A percentile compares a stretch with the other conserved stretches of the same genome.
phyloP scores from a whole-genome alignment of 92 coral and sea anemone species.

The Umimayanthus kanabou region DNA sequence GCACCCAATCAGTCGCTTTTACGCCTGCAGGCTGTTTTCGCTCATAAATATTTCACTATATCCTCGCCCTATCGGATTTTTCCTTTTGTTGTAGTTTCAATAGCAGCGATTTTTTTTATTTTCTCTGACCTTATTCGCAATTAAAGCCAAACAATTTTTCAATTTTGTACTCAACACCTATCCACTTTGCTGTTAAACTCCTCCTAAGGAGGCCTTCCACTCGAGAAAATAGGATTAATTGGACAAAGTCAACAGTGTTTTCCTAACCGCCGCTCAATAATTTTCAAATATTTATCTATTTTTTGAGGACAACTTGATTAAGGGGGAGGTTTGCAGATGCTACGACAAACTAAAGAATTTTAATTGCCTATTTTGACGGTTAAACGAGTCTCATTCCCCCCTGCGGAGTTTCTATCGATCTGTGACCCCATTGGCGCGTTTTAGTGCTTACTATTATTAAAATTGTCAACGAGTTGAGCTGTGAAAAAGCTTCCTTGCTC shows the following conservation, averaged over 20 bases:
- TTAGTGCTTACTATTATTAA: constrained; percentile 21
- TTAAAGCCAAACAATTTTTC: constrained; percentile 66
- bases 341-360: constrained; percentile 77
- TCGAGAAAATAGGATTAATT: constrained; percentile 66
- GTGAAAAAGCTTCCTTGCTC: constrained; percentile 35
- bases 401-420: constrained; percentile 72
- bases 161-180: constrained; percentile 28
- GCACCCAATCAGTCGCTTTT: constrained; percentile 79
- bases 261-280: constrained; percentile 73
- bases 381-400: constrained; percentile 86
- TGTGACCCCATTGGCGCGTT: constrained; percentile 56
- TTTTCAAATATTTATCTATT: constrained; percentile 88
- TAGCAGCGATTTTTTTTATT: constrained; percentile 73
- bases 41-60: constrained; percentile 93
- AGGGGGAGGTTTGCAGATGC: constrained; percentile 89
- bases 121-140: constrained; percentile 84
- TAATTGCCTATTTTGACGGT: constrained; percentile 93
- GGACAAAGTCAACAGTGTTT: constrained; percentile 83
- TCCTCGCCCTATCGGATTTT: constrained; percentile 87
- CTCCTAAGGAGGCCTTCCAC: background rate
- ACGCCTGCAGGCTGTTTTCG: constrained; percentile 85
- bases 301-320: constrained; percentile 83
- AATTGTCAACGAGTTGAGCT: constrained; percentile 17
- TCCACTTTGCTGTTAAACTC: constrained; percentile 8
- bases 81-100: constrained; percentile 86